Base-by-base conservation (phyloP, 2,797 vertebrate species). In the Fistularia commersonii region DNA sequence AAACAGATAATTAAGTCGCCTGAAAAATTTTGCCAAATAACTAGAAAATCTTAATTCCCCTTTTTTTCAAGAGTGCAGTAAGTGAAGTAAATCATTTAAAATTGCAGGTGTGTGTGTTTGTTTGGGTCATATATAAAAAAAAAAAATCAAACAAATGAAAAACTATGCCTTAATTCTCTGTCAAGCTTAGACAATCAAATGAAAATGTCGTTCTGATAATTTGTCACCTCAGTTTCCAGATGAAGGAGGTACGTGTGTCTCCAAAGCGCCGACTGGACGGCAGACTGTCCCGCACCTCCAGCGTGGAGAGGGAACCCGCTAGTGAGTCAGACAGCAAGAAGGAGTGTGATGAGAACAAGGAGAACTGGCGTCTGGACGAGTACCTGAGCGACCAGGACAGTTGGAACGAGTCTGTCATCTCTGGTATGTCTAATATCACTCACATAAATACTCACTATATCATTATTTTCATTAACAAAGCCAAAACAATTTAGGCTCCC, bases 311-410 rank as follows among this genome's bases (percentile, higher is more conserved):
- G 53, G 88, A 90, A 41, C 80, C 84, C 0, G 38, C 53, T 0
- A 68, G 70, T 7, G 88, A 88, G 56, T 48, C 58, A 0, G 87
- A 88, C 42, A 74, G 61, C 71, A 87, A 85, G 72, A 93, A 93
- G 59, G 91, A 92, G 62, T 93, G 89, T 0, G 95, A 98, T 12
- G 96, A 99, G 88, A 95, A 99, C 87, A 99, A 99, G 83, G 96
- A 99, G 84, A 99, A 98, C 81, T 71, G 95, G 84, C 88, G 92
- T 11, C 76, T 93, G 84, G 91, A 89, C 23, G 85, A 93, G 0
- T 95, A 91, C 61, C 81, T 93, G 82, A 90, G 77, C 8, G 94
- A 98, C 36, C 94, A 92, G 70, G 95, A 98, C 66, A 92, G 89
- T 64, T 91, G 95, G 88, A 95, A 98, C 0, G 93, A 95, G 57